Percentiles rank a stretch among this genome's conserved stretches.
Conservation (phyloP, 2,113 vertebrate genomes). For the Charina bottae region DNA sequence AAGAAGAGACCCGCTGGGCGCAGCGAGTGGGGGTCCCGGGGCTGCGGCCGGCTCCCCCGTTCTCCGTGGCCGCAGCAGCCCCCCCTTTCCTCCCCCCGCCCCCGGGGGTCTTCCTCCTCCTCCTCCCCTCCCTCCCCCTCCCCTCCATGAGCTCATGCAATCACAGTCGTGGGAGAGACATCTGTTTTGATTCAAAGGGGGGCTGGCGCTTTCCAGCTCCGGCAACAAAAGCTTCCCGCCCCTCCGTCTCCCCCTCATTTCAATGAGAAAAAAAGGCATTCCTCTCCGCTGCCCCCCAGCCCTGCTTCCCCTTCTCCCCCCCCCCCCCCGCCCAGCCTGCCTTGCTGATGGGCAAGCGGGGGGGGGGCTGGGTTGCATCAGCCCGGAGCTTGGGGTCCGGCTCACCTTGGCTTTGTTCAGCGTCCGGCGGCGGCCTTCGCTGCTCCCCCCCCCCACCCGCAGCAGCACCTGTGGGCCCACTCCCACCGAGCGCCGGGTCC, state of each 20-base stretch:
- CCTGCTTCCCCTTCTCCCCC: slow-evolving; percentile 39
- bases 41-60: accelerated
- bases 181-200: slow-evolving; percentile 66
- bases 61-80: not conserved
- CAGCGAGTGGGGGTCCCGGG: not conserved
- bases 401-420: not conserved
- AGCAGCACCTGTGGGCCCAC: not conserved
- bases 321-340: slow-evolving; percentile 11
- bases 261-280: slow-evolving; percentile 58
- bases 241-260: slow-evolving; percentile 50
- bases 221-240: slow-evolving; percentile 31
- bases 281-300: not conserved
- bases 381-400: not conserved
- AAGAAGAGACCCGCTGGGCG: no score
- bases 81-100: not conserved
- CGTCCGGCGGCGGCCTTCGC: not conserved
- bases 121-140: slow-evolving; percentile 40
- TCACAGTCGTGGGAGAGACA: slow-evolving; percentile 58
- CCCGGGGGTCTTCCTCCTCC: not conserved
- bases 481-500: not conserved
- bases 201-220: not conserved
- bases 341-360: not conserved
- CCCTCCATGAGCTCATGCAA: slow-evolving; percentile 46
- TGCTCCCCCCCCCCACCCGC: not conserved
- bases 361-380: not conserved